These are phyloP conservation scores for Megathymus violae DNA, from an alignment of 1,140 invertebrate species.

Conservation along the genomic window DNA sequence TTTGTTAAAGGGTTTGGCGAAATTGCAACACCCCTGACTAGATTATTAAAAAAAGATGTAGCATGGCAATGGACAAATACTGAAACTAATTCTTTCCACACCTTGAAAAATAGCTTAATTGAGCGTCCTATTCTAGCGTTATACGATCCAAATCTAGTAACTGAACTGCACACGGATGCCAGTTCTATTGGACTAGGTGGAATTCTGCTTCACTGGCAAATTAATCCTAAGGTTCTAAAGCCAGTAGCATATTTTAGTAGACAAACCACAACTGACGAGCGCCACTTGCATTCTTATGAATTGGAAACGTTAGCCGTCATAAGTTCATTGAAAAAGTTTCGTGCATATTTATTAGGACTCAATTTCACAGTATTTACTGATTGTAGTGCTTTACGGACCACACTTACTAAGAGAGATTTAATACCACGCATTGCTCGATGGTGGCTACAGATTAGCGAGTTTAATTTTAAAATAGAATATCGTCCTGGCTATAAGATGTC, in stretches of 20 bases:
- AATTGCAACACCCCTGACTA: too few relatives aligned
- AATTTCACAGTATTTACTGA: slow-evolving; percentile 67
- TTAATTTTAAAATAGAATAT: slow-evolving; percentile 48
- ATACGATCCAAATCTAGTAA: too few relatives aligned
- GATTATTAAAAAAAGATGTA: too few relatives aligned
- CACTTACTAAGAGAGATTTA: slow-evolving; percentile 55
- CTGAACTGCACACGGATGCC: too few relatives aligned
- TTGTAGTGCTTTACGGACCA: slow-evolving; percentile 56
- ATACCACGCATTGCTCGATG: slow-evolving; percentile 59
- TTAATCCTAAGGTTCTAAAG: slow-evolving; percentile 1
- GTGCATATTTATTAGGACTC: slow-evolving; percentile 14
- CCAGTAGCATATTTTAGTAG: slow-evolving; percentile 36
- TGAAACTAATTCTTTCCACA: slow-evolving; percentile 12
- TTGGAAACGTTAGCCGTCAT: slow-evolving; percentile 42
- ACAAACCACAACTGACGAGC: too few relatives aligned
- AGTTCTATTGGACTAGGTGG: slow-evolving; percentile 11
- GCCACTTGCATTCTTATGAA: too few relatives aligned
- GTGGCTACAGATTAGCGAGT: slow-evolving; percentile 58
- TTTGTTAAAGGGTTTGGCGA: too few relatives aligned
- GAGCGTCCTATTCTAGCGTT: slow-evolving; percentile 23
- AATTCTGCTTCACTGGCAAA: slow-evolving; percentile 7
- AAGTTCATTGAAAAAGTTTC: slow-evolving; percentile 21
- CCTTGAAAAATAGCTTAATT: slow-evolving; percentile 17
- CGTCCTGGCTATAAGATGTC: slow-evolving; percentile 46
- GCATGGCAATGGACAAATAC: slow-evolving; percentile 11